phyloP scores from a whole-genome alignment of 2,797 vertebrate species.

The Uromys caudimaculatus region DNA sequence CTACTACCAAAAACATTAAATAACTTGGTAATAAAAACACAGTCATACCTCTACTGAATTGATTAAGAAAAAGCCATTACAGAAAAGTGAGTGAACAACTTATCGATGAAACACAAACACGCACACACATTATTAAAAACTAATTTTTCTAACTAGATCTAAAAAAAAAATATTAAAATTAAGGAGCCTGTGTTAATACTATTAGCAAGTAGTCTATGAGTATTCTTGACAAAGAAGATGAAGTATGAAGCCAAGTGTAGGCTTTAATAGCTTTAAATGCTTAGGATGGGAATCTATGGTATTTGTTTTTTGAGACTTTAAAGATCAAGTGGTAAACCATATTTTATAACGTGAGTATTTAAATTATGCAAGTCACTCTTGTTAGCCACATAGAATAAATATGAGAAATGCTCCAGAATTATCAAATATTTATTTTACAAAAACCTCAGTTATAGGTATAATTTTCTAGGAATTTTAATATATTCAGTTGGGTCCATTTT shows the following conservation, averaged over 20 bases:
- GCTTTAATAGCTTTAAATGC: background rate
- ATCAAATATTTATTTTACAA: background rate
- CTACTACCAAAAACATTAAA: background rate
- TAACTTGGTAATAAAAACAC: background rate
- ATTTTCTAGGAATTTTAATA: background rate
- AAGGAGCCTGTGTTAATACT: background rate
- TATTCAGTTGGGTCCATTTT: background rate
- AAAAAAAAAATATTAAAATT: background rate
- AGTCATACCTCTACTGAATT: background rate
- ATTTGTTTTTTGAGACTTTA: background rate
- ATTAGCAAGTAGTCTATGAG: background rate
- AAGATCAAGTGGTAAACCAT: background rate
- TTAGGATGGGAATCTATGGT: background rate
- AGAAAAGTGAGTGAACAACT: background rate
- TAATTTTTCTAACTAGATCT: background rate
- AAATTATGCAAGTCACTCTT: background rate
- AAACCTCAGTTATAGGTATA: background rate
- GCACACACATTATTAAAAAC: background rate
- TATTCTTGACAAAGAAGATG: background rate
- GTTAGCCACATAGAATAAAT: background rate
- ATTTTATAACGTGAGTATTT: background rate
- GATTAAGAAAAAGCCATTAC: background rate
- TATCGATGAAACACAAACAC: background rate
- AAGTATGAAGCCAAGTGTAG: background rate
- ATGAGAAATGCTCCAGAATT: background rate